A percentile compares a stretch with the other conserved stretches of the same genome.
These are phyloP conservation scores for Lissocephala sabroskyi DNA, from an alignment of 2,888 invertebrate genomes.

Conservation along the genomic window DNA sequence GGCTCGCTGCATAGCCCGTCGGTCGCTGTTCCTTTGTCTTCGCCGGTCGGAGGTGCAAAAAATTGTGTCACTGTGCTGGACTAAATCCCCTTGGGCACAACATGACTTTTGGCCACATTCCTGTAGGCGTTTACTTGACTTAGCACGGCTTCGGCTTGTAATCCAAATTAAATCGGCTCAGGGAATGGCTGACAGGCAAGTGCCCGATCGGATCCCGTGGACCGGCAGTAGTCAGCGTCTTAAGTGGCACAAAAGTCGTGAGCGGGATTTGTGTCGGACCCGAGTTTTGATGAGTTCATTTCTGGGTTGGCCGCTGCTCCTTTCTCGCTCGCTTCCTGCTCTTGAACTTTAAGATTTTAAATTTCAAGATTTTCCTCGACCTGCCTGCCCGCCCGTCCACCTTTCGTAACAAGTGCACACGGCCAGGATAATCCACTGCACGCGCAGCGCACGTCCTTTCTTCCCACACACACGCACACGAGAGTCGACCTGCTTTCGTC, in stretches of 20 bases:
- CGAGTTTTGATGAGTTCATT: constrained; percentile 52
- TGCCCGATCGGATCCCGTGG: constrained; percentile 4
- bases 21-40: background rate
- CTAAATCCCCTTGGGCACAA: constrained; percentile 59
- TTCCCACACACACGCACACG: constrained; percentile 15
- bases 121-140: constrained; percentile 71
- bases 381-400: no score
- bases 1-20: no score
- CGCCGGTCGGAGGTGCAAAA: constrained; percentile 34
- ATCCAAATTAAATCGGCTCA: constrained; percentile 70
- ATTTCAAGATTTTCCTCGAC: constrained; percentile 10
- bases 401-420: constrained; percentile 49
- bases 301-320: constrained; percentile 10
- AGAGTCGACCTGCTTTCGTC: constrained; percentile 8
- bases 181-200: constrained; percentile 15
- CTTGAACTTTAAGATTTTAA: no score
- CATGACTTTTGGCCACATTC: constrained; percentile 57
- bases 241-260: constrained; percentile 5
- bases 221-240: background rate
- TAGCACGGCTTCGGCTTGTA: constrained; percentile 67
- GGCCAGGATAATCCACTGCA: constrained; percentile 50
- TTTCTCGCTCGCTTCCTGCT: constrained; percentile 12
- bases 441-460: constrained; percentile 41
- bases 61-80: constrained; percentile 49
- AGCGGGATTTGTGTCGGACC: constrained; percentile 40